These are phyloP conservation scores for Hoplostethus atlanticus DNA, from an alignment of 2,797 vertebrate genomes.

Conservation along the genomic window DNA sequence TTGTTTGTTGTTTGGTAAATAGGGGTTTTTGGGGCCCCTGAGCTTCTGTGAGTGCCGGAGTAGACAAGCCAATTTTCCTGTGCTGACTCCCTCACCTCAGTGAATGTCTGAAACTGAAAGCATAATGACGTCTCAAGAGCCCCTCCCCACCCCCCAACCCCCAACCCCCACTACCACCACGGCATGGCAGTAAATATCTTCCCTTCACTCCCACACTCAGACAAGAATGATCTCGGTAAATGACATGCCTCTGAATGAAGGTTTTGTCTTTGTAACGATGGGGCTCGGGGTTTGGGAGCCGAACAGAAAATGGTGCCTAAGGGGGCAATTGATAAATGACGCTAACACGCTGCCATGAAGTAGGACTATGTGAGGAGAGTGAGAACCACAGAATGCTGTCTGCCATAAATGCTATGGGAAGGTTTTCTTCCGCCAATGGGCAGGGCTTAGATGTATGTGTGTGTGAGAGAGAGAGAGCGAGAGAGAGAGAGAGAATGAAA, in stretches of 20 bases:
- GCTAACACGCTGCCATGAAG: slow-evolving; percentile 9
- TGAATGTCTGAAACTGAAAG: slow-evolving; percentile 22
- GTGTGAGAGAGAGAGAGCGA: slow-evolving; percentile 1
- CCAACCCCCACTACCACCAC: slow-evolving; percentile 24
- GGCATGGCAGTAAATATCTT: slow-evolving; percentile 8
- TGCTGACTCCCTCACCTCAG: slow-evolving; percentile 34
- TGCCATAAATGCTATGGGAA: neutral
- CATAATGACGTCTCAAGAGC: slow-evolving; percentile 53
- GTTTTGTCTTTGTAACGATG: no score
- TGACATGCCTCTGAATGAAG: slow-evolving; percentile 13
- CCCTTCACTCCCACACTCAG: slow-evolving; percentile 4
- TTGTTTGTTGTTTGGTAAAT: slow-evolving; percentile 12
- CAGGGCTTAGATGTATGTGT: neutral
- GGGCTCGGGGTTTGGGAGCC: neutral
- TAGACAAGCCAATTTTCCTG: slow-evolving; percentile 35
- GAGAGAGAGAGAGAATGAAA: neutral
- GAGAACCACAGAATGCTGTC: neutral
- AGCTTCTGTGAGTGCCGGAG: slow-evolving; percentile 14
- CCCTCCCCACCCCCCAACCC: slow-evolving; percentile 14
- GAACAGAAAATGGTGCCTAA: slow-evolving; percentile 5
- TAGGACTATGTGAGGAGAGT: slow-evolving; percentile 10
- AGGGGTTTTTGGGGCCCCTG: slow-evolving; percentile 8
- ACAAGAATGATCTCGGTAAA: slow-evolving; percentile 17
- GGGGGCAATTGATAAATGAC: slow-evolving; percentile 13
- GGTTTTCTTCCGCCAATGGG: neutral